phyloP scores from a whole-genome alignment of 2,888 invertebrate genomes.

The Cephus nigrinus region DNA sequence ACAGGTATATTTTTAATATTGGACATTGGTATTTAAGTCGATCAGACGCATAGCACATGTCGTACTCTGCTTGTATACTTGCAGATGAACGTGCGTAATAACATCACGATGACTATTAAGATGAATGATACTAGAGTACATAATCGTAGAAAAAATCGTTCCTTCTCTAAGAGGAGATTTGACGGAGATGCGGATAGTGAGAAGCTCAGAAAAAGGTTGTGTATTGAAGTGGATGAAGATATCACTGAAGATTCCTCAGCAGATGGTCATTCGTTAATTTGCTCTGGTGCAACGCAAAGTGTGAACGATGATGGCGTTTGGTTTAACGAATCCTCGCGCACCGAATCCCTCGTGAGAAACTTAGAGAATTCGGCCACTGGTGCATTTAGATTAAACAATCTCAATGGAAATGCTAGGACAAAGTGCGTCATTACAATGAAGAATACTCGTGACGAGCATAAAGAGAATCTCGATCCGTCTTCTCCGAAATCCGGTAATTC shows the following conservation, averaged over 20 bases:
- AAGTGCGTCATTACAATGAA: conserved; percentile 4
- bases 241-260: not conserved
- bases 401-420: not conserved
- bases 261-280: not conserved
- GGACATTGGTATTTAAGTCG: not conserved
- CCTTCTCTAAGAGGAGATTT: not conserved
- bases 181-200: conserved; percentile 15
- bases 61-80: not conserved
- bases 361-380: not conserved
- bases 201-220: not conserved
- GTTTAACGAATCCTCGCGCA: not conserved
- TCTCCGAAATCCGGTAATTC: conserved; percentile 11
- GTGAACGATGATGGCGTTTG: not conserved
- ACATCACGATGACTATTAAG: conserved; percentile 50
- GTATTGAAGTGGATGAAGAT: not conserved
- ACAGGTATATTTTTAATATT: conserved; percentile 42
- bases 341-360: not conserved
- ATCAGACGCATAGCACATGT: not conserved
- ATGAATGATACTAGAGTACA: conserved; percentile 25
- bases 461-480: conserved; percentile 51
- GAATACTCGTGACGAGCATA: conserved; percentile 37
- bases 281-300: not conserved
- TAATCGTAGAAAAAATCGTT: conserved; percentile 6
- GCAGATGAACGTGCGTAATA: conserved; percentile 52
- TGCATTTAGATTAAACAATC: not conserved